Evolutionary conservation across 1,140 invertebrate genomes (phyloP).

Genomic region (Bombus terrestris): DNA sequence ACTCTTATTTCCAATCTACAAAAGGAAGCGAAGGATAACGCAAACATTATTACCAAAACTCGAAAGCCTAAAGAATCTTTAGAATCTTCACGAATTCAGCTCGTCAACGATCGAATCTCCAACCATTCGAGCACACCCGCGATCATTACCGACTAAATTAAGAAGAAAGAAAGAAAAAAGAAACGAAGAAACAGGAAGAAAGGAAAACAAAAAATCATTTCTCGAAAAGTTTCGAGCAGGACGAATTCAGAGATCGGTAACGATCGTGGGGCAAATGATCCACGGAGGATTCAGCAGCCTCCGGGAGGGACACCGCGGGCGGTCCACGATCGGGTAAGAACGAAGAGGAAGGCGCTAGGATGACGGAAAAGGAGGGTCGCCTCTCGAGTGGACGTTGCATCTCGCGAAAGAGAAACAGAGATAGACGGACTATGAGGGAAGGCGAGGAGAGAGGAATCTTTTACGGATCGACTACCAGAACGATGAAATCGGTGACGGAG

Average conservation of each 20-base stretch:
- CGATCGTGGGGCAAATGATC: conserved; percentile 57
- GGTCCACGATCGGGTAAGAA: conserved; percentile 53
- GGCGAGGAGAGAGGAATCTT: conserved; percentile 24
- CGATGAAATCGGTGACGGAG: conserved; percentile 76
- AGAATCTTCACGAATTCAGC: not conserved
- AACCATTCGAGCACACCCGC: too few relatives aligned
- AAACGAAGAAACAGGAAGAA: not conserved
- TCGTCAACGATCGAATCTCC: not conserved
- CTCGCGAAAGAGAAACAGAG: conserved; percentile 38
- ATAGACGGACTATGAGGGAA: not conserved
- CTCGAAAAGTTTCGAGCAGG: conserved; percentile 14
- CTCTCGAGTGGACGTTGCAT: not conserved
- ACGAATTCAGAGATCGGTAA: conserved; percentile 50
- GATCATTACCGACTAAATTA: too few relatives aligned
- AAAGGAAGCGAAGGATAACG: too few relatives aligned
- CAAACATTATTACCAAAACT: not conserved
- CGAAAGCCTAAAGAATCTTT: not conserved
- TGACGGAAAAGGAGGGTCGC: conserved; percentile 27
- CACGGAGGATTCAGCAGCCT: conserved; percentile 52
- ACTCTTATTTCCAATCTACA: not conserved
- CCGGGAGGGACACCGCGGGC: conserved; percentile 58
- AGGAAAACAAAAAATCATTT: not conserved
- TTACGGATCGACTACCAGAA: conserved; percentile 76
- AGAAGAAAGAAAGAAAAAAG: not conserved
- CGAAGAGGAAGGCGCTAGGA: conserved; percentile 4